Percentiles rank a stretch among this genome's conserved stretches.
These are phyloP conservation scores for Xiphophorus maculatus DNA, from an alignment of 2,113 vertebrate genomes.

Conservation along the genomic window DNA sequence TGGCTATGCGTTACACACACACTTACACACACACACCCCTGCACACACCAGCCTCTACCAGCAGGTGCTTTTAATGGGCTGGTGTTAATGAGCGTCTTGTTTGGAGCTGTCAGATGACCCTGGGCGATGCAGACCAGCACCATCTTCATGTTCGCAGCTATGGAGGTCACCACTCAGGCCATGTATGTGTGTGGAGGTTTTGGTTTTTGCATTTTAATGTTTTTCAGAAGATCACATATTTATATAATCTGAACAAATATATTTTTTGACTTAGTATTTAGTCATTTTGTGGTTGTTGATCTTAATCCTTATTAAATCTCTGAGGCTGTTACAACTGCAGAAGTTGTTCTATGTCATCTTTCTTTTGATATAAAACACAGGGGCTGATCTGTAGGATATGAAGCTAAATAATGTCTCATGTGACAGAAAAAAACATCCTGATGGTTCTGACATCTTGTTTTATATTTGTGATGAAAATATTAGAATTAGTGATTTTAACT, in stretches of 20 bases:
- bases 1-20: constrained; percentile 17
- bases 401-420: no score
- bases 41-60: constrained; percentile 22
- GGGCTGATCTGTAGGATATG: no score
- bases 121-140: constrained; percentile 57
- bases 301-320: not conserved
- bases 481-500: no score
- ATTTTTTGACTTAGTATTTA: constrained; percentile 26
- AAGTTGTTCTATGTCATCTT: no score
- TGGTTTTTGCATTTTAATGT: not conserved
- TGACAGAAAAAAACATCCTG: no score
- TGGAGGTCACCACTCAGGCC: constrained; percentile 49
- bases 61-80: constrained; percentile 56
- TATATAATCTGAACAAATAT: constrained; percentile 17
- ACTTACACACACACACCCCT: not conserved
- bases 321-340: no score
- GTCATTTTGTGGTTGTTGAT: constrained; percentile 39
- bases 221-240: constrained; percentile 1
- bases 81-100: constrained; percentile 78
- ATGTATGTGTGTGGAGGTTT: constrained; percentile 14
- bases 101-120: constrained; percentile 73
- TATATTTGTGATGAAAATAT: no score
- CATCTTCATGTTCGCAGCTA: constrained; percentile 57
- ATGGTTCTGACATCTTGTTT: no score
- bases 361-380: no score